phyloP scores from a whole-genome alignment of 1,140 invertebrate genomes.

The Metaphire vulgaris region DNA sequence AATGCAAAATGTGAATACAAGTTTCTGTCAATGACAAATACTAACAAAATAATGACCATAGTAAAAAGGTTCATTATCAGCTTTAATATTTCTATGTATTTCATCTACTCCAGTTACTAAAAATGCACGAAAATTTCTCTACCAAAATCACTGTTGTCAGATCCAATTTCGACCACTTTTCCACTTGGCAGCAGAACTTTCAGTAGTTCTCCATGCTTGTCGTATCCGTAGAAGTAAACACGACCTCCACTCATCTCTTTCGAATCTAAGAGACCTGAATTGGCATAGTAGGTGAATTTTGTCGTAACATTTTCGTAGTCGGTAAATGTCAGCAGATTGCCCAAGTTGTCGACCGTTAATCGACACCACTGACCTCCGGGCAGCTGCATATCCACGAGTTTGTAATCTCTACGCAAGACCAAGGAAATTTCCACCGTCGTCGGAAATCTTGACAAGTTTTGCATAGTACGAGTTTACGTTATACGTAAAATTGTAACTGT shows the following conservation, averaged over 20 bases:
- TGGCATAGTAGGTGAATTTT: slow-evolving; percentile 85
- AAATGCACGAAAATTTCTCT: too few species aligned
- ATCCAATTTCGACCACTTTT: slow-evolving; percentile 51
- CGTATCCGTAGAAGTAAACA: slow-evolving; percentile 82
- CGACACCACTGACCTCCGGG: slow-evolving; percentile 86
- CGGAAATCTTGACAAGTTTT: slow-evolving; percentile 82
- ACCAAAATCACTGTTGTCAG: neutral
- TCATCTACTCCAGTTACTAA: too few species aligned
- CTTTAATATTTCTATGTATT: too few species aligned
- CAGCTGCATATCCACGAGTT: slow-evolving; percentile 76
- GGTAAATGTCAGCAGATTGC: slow-evolving; percentile 76
- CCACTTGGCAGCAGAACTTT: slow-evolving; percentile 81
- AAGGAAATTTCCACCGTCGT: slow-evolving; percentile 81
- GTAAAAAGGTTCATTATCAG: too few species aligned
- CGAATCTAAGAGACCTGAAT: slow-evolving; percentile 69
- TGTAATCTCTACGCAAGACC: slow-evolving; percentile 68
- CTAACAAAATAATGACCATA: too few species aligned
- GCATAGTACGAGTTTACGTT: slow-evolving; percentile 94
- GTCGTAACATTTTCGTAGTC: slow-evolving; percentile 85
- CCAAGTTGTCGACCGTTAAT: slow-evolving; percentile 72
- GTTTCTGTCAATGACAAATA: too few species aligned
- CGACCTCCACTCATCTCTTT: slow-evolving; percentile 66
- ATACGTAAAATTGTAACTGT: slow-evolving; percentile 84
- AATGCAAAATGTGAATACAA: too few species aligned
- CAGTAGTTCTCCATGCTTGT: slow-evolving; percentile 72